Percentiles rank a stretch among this genome's conserved stretches.
phyloP scores from a whole-genome alignment of 1,140 invertebrate genomes.

The Pogonomyrmex barbatus region DNA sequence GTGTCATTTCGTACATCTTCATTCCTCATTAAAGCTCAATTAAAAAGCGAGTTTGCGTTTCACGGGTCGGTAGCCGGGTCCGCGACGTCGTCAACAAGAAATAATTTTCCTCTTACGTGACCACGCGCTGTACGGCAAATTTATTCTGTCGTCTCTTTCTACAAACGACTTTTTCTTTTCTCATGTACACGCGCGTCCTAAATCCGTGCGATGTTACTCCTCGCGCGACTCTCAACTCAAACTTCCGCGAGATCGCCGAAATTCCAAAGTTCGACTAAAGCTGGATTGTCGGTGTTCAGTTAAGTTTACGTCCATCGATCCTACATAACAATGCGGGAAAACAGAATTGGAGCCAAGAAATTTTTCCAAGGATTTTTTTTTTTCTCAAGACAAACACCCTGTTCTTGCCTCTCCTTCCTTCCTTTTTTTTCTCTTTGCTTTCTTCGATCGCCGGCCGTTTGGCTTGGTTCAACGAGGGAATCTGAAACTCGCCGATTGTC shows the following conservation, averaged over 20 bases:
- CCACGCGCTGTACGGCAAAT: neutral
- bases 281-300: neutral
- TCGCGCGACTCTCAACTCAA: neutral
- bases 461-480: neutral
- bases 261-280: slow-evolving; percentile 16
- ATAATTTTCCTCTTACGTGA: neutral
- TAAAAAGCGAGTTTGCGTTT: neutral
- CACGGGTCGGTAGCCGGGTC: neutral
- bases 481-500: neutral
- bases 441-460: neutral
- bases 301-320: slow-evolving; percentile 5
- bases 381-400: neutral
- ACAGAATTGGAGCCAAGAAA: neutral
- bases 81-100: neutral
- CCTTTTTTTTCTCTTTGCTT: neutral
- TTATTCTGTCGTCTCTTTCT: neutral
- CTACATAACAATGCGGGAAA: neutral
- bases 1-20: slow-evolving; percentile 6
- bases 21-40: neutral
- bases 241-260: neutral
- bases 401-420: neutral
- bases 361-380: neutral
- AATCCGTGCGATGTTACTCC: neutral
- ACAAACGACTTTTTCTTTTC: neutral
- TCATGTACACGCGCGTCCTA: neutral